phyloP scores from a whole-genome alignment of 2,113 vertebrate genomes.

The human region GRCh38 chr22:24083001-24083500 shows the following conservation, averaged over 20 bases:
- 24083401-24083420: fast-evolving
- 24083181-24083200: not conserved
- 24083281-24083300: conserved; percentile 97
- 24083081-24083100: not conserved
- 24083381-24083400: conserved; percentile 90
- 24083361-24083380: conserved; percentile 97
- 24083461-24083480: fast-evolving
- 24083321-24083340: conserved; percentile 96
- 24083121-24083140: not conserved
- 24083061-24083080: not conserved
- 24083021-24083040: not conserved
- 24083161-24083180: not conserved
- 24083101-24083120: not conserved
- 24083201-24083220: not conserved
- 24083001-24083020: not conserved
- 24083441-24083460: not conserved
- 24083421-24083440: not conserved
- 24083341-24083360: conserved; percentile 98
- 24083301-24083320: conserved; percentile 96
- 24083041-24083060: not conserved
- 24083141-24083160: not conserved
- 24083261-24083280: conserved; percentile 89
- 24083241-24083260: conserved; percentile 90
- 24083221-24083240: conserved; percentile 90
- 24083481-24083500: not conserved